Base-by-base conservation (phyloP, 2,888 invertebrate species). In the Cantharis rufa region DNA sequence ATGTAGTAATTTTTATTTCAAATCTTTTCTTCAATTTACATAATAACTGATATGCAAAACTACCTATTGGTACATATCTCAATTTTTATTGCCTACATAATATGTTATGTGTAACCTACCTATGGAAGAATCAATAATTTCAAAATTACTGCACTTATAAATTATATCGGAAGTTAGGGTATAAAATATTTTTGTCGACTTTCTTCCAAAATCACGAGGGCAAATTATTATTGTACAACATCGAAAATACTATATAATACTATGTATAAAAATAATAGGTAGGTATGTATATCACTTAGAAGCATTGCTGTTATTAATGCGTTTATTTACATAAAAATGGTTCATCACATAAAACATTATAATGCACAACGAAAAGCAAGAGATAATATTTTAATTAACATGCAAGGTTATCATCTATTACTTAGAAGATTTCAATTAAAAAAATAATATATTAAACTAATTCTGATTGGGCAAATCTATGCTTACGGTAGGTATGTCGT, bases 401-500 rank as follows among this genome's bases (percentile, higher is more conserved):
- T 48, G n/a, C n/a, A 48, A 48, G 48, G n/a, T 48, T 28, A 28
- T 28, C 24, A 32, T 48, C 48, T 48, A 48, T 48, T 5, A n/a
- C n/a, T 16, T 18, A 18, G n/a, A 48, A 48, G 48, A n/a, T n/a
- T 48, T 48, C 1, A 48, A n/a, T 48, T 48, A n/a, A 48, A 48
- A 48, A 48, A 48, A n/a, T 7, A 48, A 2, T 48, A 48, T 7
- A 48, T 48, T 48, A 48, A 48, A n/a, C n/a, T n/a, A 48, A 48
- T 48, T 48, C 48, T 7, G 48, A 48, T 48, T 48, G 48, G n/a
- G 48, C 48, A 48, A 48, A 48, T n/a, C n/a, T 48, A 48, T 48
- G 48, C n/a, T 48, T 48, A 48, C 48, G 48, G n/a, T 64, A 64
- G 13, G 70, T 74, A 68, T 79, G 79, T 15, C 72, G 48, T 27